Conservation (phyloP, 53 echinoderm and acorn worm species). For the Pentamera pediparva region DNA sequence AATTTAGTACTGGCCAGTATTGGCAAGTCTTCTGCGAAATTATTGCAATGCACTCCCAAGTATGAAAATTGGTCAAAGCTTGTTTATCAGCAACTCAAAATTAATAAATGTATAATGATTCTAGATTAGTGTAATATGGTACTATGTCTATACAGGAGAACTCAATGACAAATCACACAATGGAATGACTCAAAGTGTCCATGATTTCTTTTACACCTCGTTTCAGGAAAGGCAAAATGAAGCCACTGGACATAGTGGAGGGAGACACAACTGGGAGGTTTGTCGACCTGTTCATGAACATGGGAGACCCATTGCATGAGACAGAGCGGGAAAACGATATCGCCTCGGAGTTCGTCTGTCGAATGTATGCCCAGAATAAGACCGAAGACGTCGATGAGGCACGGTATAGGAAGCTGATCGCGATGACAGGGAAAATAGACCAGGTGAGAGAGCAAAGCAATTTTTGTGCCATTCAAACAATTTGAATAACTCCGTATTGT, state of each 20-base stretch:
- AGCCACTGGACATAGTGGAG: conserved; percentile 39
- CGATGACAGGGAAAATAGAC: conserved; percentile 52
- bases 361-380: conserved; percentile 41
- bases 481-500: neutral
- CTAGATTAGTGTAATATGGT: too few species aligned
- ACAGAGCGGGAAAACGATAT: conserved; percentile 14
- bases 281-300: conserved; percentile 33
- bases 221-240: conserved; percentile 48
- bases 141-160: neutral
- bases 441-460: neutral
- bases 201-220: neutral
- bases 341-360: conserved; percentile 47
- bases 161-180: neutral
- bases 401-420: conserved; percentile 37
- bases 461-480: neutral
- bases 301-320: neutral
- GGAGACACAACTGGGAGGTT: conserved; percentile 34
- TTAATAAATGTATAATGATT: too few species aligned
- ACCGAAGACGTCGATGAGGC: conserved; percentile 42
- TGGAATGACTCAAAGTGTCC: too few species aligned
- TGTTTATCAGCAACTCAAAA: neutral
- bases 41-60: too few species aligned
- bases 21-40: too few species aligned
- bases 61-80: too few species aligned
- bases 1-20: too few species aligned